These are phyloP conservation scores for Porites rus DNA, from an alignment of 92 coral and sea anemone genomes.

Conservation along the genomic window DNA sequence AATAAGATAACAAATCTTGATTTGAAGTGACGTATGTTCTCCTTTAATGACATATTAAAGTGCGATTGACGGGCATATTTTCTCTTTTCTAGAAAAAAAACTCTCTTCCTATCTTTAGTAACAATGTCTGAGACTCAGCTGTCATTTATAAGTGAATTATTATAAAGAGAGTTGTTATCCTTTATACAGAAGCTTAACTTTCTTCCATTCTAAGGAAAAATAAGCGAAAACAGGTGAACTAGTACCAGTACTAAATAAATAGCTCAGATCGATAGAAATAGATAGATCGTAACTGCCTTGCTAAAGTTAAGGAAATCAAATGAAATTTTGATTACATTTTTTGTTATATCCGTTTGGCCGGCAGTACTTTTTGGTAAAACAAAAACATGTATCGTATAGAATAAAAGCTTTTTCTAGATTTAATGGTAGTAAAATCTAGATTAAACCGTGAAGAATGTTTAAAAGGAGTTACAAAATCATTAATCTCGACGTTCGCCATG, in stretches of 20 bases:
- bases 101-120: not conserved
- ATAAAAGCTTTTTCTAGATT: too few relatives aligned
- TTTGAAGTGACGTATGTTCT: not conserved
- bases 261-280: not conserved
- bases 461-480: too few relatives aligned
- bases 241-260: not conserved
- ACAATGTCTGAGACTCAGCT: not conserved
- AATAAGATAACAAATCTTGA: not conserved
- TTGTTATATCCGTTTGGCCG: too few relatives aligned
- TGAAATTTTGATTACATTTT: too few relatives aligned
- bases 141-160: not conserved
- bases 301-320: not conserved
- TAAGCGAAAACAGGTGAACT: constrained; percentile 13
- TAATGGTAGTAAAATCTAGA: too few relatives aligned
- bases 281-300: constrained; percentile 3
- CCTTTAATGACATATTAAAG: not conserved
- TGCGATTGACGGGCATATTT: too few relatives aligned
- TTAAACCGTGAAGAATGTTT: too few relatives aligned
- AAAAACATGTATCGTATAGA: too few relatives aligned
- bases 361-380: too few relatives aligned
- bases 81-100: not conserved
- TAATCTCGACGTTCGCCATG: too few relatives aligned
- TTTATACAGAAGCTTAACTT: not conserved
- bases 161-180: not conserved
- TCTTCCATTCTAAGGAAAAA: not conserved